These are phyloP conservation scores for Phrynocephalus versicolor DNA, from an alignment of 2,113 vertebrate genomes.

Conservation along the genomic window DNA sequence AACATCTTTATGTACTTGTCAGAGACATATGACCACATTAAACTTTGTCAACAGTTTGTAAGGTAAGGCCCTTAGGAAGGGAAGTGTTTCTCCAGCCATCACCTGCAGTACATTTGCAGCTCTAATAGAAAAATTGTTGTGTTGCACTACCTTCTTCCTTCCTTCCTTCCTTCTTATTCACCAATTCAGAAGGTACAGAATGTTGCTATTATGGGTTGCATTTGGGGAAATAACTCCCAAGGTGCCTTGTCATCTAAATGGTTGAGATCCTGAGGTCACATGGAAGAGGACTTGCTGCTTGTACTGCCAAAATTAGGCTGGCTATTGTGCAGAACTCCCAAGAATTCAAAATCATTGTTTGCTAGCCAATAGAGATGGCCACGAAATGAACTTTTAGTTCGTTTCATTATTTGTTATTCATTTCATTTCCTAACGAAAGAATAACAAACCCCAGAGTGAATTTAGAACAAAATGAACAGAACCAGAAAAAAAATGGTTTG, in stretches of 20 bases:
- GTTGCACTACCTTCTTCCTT: not conserved
- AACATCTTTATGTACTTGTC: too few relatives aligned
- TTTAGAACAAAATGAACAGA: too few relatives aligned
- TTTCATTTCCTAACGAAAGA: too few relatives aligned
- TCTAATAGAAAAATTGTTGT: not conserved
- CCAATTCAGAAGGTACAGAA: not conserved
- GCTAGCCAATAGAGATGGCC: not conserved
- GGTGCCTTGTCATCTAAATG: not conserved
- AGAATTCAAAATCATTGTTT: not conserved
- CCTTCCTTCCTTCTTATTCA: not conserved
- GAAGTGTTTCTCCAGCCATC: not conserved
- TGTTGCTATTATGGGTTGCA: not conserved
- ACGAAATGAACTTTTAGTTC: too few relatives aligned
- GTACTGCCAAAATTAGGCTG: not conserved
- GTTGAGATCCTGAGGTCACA: not conserved
- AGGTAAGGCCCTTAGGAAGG: not conserved
- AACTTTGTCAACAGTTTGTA: not conserved
- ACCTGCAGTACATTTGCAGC: not conserved
- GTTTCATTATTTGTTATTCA: too few relatives aligned
- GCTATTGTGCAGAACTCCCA: not conserved
- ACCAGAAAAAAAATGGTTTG: too few relatives aligned
- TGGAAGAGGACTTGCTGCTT: not conserved
- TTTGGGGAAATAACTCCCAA: not conserved
- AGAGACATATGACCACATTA: too few relatives aligned
- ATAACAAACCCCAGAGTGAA: too few relatives aligned